These are phyloP conservation scores for Orius laevigatus DNA, from an alignment of 1,140 invertebrate species.

Conservation along the genomic window DNA sequence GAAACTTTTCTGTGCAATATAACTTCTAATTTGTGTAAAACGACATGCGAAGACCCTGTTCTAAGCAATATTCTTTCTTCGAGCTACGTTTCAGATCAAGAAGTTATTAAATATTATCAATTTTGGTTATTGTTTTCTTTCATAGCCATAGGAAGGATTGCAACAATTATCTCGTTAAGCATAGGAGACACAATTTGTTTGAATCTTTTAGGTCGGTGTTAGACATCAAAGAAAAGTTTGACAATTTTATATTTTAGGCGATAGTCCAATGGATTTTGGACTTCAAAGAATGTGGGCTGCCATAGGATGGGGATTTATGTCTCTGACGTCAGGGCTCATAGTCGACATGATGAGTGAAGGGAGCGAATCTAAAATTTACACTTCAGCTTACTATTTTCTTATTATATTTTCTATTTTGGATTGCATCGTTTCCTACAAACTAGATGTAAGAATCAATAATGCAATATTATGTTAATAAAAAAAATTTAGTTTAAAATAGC, in stretches of 20 bases:
- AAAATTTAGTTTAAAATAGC: not conserved
- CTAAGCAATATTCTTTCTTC: not conserved
- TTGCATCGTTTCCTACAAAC: constrained; percentile 42
- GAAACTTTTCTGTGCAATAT: not conserved
- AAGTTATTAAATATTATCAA: not conserved
- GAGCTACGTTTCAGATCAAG: not conserved
- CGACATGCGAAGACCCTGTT: not conserved
- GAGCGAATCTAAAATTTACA: constrained; percentile 49
- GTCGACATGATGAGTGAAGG: constrained; percentile 52
- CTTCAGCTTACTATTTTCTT: constrained; percentile 57
- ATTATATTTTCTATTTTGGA: constrained; percentile 47
- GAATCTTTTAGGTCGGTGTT: not conserved
- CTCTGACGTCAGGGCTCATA: constrained; percentile 52
- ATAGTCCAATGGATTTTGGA: constrained; percentile 51
- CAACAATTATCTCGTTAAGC: not conserved
- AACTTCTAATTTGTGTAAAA: no score
- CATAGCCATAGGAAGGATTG: not conserved
- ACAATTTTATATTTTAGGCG: constrained; percentile 26
- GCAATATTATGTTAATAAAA: not conserved
- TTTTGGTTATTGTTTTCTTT: not conserved
- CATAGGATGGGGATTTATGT: constrained; percentile 60
- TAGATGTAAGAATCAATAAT: constrained; percentile 26
- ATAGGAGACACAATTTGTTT: not conserved
- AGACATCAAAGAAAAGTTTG: not conserved
- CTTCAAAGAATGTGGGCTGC: constrained; percentile 69